These are phyloP conservation scores for Subacronicta megacephala DNA, from an alignment of 2,888 invertebrate species.

Conservation along the genomic window DNA sequence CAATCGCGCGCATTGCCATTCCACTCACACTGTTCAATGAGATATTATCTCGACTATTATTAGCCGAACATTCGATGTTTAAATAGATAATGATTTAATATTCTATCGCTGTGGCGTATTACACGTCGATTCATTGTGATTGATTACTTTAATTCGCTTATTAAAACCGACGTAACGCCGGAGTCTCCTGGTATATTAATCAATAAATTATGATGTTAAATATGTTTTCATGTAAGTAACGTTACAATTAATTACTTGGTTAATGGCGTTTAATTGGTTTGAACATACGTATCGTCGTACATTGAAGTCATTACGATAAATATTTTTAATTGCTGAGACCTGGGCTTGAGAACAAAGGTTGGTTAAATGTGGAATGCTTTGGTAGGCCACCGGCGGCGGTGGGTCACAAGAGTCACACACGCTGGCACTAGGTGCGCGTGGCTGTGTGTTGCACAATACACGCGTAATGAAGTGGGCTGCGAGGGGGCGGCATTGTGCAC, in stretches of 20 bases:
- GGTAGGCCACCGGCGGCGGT: conserved; percentile 74
- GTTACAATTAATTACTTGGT: conserved; percentile 6
- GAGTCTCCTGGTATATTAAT: conserved; percentile 54
- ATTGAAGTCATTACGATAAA: conserved; percentile 21
- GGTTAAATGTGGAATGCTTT: conserved; percentile 65
- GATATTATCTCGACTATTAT: conserved; percentile 83
- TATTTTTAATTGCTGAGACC: conserved; percentile 49
- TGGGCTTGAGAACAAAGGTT: conserved; percentile 64
- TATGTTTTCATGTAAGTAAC: conserved; percentile 9
- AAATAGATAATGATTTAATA: conserved; percentile 79
- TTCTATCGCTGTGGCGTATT: conserved; percentile 59
- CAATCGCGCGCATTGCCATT: conserved; percentile 77
- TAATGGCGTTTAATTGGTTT: conserved; percentile 26
- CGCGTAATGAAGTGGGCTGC: conserved; percentile 89
- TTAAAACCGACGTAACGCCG: conserved; percentile 68
- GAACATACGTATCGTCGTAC: conserved; percentile 4
- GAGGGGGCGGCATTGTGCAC: conserved; percentile 86
- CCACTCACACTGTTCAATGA: conserved; percentile 74
- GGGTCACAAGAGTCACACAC: conserved; percentile 75
- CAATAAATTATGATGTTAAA: conserved; percentile 30
- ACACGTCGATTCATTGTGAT: conserved; percentile 75
- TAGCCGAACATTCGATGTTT: conserved; percentile 75
- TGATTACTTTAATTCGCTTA: conserved; percentile 73
- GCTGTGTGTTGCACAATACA: conserved; percentile 79
- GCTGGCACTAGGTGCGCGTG: conserved; percentile 68